A percentile compares a stretch with the other conserved stretches of the same genome.
These are phyloP conservation scores for Myzus persicae DNA, from an alignment of 1,140 invertebrate species.

Conservation along the genomic window DNA sequence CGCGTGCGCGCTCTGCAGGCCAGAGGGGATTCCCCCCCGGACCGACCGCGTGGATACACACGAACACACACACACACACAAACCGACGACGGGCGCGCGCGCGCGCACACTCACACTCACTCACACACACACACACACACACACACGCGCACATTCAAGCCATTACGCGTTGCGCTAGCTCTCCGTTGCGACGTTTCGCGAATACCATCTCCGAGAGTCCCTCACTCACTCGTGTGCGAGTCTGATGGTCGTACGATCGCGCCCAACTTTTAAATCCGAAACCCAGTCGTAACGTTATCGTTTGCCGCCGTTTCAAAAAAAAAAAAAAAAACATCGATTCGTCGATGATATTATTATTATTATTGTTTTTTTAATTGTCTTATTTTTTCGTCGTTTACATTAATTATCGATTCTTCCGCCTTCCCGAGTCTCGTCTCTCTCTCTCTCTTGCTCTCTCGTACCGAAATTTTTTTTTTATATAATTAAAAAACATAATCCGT, in stretches of 20 bases:
- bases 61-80: not conserved
- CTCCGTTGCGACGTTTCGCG: not conserved
- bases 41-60: not conserved
- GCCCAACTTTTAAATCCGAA: no score
- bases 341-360: not conserved
- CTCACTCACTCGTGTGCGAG: slow-evolving; percentile 2
- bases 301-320: no score
- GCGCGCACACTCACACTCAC: not conserved
- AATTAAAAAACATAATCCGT: not conserved
- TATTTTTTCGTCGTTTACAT: no score
- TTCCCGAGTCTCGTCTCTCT: not conserved
- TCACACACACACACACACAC: not conserved
- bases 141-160: not conserved
- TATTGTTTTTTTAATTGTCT: no score
- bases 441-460: no score
- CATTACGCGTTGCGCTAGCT: not conserved
- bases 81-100: no score
- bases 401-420: not conserved
- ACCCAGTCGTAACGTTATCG: not conserved
- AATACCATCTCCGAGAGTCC: not conserved
- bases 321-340: no score
- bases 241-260: not conserved
- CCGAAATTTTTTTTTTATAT: no score
- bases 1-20: not conserved
- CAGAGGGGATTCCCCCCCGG: not conserved